phyloP scores from a whole-genome alignment of 2,888 invertebrate species.

The Eilema depressum region DNA sequence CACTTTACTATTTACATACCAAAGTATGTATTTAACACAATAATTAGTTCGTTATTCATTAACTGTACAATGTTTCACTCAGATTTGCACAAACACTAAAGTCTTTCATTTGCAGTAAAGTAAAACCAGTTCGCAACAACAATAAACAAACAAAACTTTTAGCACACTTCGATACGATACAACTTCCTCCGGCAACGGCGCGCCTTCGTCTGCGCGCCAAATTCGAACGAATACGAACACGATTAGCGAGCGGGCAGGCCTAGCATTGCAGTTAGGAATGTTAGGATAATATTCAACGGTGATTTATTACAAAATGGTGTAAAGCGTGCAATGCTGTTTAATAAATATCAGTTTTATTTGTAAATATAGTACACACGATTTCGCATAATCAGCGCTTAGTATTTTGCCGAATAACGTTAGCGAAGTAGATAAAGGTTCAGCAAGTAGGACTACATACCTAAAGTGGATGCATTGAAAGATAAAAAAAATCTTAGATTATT shows the following conservation, averaged over 20 bases:
- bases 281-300: constrained; percentile 41
- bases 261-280: constrained; percentile 22
- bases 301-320: constrained; percentile 53
- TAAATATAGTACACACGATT: constrained; percentile 21
- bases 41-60: constrained; percentile 27
- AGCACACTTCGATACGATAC: constrained; percentile 53
- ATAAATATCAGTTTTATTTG: constrained; percentile 50
- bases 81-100: constrained; percentile 43
- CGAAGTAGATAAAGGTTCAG: background rate
- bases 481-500: no score
- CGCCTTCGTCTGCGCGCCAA: constrained; percentile 72
- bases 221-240: constrained; percentile 70
- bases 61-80: constrained; percentile 24
- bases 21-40: constrained; percentile 29
- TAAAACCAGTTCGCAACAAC: constrained; percentile 60
- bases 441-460: no score
- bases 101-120: constrained; percentile 33
- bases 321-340: constrained; percentile 37
- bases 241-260: constrained; percentile 42
- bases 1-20: constrained; percentile 65
- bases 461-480: no score
- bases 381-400: constrained; percentile 6
- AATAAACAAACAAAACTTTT: constrained; percentile 67
- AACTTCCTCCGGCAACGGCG: constrained; percentile 65
- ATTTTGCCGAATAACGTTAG: background rate